phyloP scores from a whole-genome alignment of 2,113 vertebrate species.

The Cichladusa arquata region DNA sequence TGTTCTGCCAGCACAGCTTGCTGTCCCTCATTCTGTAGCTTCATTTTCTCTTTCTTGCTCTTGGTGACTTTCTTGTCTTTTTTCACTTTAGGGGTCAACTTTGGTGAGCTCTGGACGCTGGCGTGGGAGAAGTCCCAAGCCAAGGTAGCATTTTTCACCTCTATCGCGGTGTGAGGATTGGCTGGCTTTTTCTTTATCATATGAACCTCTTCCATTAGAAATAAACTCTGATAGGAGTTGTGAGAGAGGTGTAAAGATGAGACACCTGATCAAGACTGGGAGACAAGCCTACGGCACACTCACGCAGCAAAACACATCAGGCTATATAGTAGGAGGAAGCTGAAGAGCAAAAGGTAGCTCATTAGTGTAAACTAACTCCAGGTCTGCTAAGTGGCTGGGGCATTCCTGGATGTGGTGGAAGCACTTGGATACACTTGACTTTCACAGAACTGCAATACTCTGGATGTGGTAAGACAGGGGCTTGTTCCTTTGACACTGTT shows the following conservation, averaged over 20 bases:
- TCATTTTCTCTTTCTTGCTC: conserved; percentile 76
- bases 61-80: conserved; percentile 75
- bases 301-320: conserved; percentile 83
- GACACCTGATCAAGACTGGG: conserved; percentile 81
- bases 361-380: conserved; percentile 79
- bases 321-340: conserved; percentile 81
- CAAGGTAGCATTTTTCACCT: conserved; percentile 87
- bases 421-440: conserved; percentile 22
- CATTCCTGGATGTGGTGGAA: conserved; percentile 60
- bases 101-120: conserved; percentile 88
- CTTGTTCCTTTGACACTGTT: background rate
- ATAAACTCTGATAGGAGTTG: conserved; percentile 89
- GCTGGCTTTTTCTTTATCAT: conserved; percentile 83
- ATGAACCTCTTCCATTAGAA: conserved; percentile 92
- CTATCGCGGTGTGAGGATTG: conserved; percentile 83
- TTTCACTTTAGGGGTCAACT: conserved; percentile 85
- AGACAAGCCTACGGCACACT: conserved; percentile 79
- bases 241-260: conserved; percentile 85
- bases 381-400: conserved; percentile 34
- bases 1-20: conserved; percentile 81
- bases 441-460: background rate
- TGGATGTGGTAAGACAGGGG: background rate
- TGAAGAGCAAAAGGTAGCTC: conserved; percentile 85
- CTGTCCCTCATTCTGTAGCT: conserved; percentile 68
- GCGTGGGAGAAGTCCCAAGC: conserved; percentile 89